Evolutionary conservation across 2,797 vertebrate genomes (phyloP).

Genomic region (Tenualosa ilisha): DNA sequence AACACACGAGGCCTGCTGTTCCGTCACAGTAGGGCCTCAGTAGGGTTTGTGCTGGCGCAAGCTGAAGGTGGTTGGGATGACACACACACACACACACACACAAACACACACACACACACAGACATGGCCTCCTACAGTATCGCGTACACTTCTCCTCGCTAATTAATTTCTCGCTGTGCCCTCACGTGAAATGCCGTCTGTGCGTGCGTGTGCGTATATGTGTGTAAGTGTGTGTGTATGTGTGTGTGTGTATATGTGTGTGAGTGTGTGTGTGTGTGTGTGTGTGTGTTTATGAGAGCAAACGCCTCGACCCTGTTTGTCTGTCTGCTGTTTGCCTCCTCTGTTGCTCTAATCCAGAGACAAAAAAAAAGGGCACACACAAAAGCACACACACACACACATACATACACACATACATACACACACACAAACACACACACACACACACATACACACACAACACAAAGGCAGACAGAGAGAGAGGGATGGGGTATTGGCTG

Average conservation of each 20-base stretch:
- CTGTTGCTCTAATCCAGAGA: constrained; percentile 4
- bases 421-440: neutral
- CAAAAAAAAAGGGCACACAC: neutral
- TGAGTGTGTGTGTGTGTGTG: neutral
- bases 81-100: constrained; percentile 12
- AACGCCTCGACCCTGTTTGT: constrained; percentile 17
- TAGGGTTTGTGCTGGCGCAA: constrained; percentile 59
- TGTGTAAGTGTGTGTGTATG: constrained; percentile 11
- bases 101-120: constrained; percentile 10
- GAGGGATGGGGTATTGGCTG: constrained; percentile 15
- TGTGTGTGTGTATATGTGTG: neutral
- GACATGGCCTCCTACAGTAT: constrained; percentile 28
- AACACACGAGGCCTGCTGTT: constrained; percentile 69
- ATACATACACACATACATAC: neutral
- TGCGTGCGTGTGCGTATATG: constrained; percentile 63
- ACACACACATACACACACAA: constrained; percentile 20
- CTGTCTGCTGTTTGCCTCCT: constrained; percentile 8
- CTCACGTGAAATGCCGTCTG: constrained; percentile 66
- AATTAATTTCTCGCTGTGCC: constrained; percentile 77
- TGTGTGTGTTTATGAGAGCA: neutral
- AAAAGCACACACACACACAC: neutral
- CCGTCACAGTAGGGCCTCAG: constrained; percentile 36
- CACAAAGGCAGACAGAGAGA: constrained; percentile 25
- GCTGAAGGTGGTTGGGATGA: constrained; percentile 54
- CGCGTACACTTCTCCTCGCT: constrained; percentile 48